phyloP scores from a whole-genome alignment of 2,888 invertebrate genomes.

The Anaspis maculata region DNA sequence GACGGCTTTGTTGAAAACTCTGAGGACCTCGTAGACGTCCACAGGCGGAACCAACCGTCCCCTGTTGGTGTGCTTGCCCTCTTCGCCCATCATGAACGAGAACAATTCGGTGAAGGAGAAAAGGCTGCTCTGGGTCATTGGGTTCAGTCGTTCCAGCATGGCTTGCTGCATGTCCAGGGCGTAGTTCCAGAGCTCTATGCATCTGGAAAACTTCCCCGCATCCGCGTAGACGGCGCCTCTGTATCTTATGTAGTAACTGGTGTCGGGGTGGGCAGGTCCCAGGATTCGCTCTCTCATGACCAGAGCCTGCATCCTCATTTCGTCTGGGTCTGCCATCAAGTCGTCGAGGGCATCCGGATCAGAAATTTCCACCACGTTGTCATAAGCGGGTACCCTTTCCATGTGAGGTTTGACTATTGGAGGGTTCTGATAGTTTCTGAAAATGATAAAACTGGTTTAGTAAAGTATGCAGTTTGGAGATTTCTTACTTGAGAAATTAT shows the following conservation, averaged over 20 bases:
- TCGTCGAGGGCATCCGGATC: constrained; percentile 74
- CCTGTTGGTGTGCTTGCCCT: constrained; percentile 52
- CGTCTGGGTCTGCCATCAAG: constrained; percentile 86
- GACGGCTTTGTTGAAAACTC: constrained; percentile 77
- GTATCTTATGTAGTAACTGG: constrained; percentile 92
- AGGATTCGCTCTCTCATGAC: constrained; percentile 88
- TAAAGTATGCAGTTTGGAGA: no score
- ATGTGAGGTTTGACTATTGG: constrained; percentile 65
- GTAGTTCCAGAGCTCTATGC: constrained; percentile 93
- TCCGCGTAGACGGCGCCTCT: constrained; percentile 70
- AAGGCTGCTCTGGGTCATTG: constrained; percentile 90
- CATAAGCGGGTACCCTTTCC: constrained; percentile 75
- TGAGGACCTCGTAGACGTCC: constrained; percentile 71
- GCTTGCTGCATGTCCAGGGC: constrained; percentile 93
- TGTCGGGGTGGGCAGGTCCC: constrained; percentile 90
- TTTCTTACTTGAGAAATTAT: no score
- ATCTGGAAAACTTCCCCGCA: constrained; percentile 81
- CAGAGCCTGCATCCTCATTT: constrained; percentile 92
- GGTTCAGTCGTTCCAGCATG: constrained; percentile 85
- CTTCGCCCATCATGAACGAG: constrained; percentile 88
- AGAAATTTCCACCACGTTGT: constrained; percentile 75
- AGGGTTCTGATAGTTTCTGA: no score
- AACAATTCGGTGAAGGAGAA: constrained; percentile 93
- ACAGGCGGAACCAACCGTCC: constrained; percentile 60
- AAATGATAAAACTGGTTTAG: no score